A percentile compares a stretch with the other conserved stretches of the same genome.
Conservation (phyloP, 2,797 vertebrate genomes). For the Harpagifer antarcticus region DNA sequence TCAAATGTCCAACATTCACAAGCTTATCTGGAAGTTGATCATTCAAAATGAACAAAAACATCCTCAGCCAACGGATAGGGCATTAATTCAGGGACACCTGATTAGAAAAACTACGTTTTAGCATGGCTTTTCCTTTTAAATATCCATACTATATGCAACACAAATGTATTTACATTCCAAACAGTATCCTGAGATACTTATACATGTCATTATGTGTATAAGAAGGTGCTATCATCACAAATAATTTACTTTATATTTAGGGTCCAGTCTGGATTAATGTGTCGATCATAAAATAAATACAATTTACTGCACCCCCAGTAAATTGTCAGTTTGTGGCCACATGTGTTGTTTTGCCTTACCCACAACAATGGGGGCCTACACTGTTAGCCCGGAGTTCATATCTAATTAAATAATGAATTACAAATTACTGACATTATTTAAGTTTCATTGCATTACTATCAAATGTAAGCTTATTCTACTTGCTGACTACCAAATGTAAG, state of each 20-base stretch:
- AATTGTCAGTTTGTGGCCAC: too few species aligned
- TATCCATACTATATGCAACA: not conserved
- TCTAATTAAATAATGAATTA: too few species aligned
- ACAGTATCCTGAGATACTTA: not conserved
- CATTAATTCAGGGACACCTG: too few species aligned
- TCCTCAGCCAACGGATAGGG: too few species aligned
- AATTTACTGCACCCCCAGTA: not conserved
- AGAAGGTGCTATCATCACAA: not conserved
- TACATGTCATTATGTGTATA: not conserved
- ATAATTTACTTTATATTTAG: too few species aligned
- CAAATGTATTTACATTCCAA: not conserved
- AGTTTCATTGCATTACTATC: too few species aligned
- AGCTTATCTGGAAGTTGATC: not conserved
- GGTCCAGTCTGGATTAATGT: not conserved
- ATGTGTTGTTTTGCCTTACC: not conserved
- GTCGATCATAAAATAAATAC: not conserved
- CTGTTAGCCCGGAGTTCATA: too few species aligned
- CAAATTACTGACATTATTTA: too few species aligned
- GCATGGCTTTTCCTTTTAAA: not conserved
- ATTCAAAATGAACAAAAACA: not conserved
- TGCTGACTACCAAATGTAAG: too few species aligned
- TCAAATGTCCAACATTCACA: not conserved
- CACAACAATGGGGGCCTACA: too few species aligned
- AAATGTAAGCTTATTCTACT: too few species aligned
- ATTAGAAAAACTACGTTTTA: too few species aligned